These are phyloP conservation scores for Motacilla alba DNA, from an alignment of 2,113 vertebrate genomes.

Conservation along the genomic window DNA sequence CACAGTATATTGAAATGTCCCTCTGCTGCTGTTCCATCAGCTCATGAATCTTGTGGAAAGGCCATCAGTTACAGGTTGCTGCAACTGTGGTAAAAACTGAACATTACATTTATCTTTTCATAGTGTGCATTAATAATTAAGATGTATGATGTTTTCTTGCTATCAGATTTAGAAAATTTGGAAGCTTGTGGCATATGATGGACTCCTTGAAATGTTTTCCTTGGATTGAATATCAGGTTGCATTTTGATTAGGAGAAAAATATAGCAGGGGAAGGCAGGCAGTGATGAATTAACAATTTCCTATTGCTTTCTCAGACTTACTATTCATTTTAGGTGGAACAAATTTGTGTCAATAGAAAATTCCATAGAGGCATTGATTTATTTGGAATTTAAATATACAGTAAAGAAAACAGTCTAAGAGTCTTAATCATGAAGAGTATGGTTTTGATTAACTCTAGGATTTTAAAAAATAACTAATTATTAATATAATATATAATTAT, in stretches of 20 bases:
- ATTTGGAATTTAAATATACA: background rate
- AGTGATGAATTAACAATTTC: conserved; percentile 60
- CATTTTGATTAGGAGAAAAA: conserved; percentile 47
- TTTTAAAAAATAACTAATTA: background rate
- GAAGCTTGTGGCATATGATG: background rate
- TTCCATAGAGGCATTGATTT: conserved; percentile 19
- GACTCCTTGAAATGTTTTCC: conserved; percentile 42
- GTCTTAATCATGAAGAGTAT: background rate
- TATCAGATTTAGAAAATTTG: conserved; percentile 20
- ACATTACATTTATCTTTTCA: conserved; percentile 25
- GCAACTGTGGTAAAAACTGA: background rate
- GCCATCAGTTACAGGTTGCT: conserved; percentile 26
- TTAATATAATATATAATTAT: no score
- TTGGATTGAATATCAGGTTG: conserved; percentile 31
- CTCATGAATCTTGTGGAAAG: conserved; percentile 44
- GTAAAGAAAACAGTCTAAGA: conserved; percentile 13
- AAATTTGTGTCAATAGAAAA: conserved; percentile 46
- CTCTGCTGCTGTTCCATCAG: background rate
- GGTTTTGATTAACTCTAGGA: background rate
- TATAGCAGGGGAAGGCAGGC: background rate
- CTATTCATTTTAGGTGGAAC: conserved; percentile 49
- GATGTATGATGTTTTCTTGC: conserved; percentile 1
- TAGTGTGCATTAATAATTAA: background rate
- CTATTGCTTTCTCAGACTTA: conserved; percentile 11
- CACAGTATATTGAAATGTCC: background rate